A percentile compares a stretch with the other conserved stretches of the same genome.
Conservation (phyloP, 2,113 vertebrate genomes). For the Psilopogon haemacephalus region DNA sequence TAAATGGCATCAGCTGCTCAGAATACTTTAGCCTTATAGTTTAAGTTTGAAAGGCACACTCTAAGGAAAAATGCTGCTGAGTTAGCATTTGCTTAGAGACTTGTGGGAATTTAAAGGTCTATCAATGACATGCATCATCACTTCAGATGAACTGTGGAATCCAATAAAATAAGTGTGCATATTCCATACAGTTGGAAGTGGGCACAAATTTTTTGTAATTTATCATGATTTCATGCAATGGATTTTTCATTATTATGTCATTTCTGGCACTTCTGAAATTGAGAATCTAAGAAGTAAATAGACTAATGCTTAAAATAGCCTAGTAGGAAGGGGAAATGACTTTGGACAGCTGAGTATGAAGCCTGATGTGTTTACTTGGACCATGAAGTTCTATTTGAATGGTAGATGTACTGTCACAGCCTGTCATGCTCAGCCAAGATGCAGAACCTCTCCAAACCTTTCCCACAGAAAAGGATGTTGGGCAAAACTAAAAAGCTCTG, state of each 20-base stretch:
- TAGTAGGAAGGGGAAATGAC: background rate
- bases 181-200: constrained; percentile 2
- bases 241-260: background rate
- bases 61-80: constrained; percentile 5
- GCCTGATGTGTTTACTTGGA: background rate
- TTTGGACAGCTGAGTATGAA: background rate
- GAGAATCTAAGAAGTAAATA: background rate
- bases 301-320: constrained; percentile 5
- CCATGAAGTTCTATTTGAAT: background rate
- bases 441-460: background rate
- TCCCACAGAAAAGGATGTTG: background rate
- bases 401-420: background rate
- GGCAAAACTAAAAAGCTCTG: background rate
- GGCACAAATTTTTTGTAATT: constrained; percentile 12
- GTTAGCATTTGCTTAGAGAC: background rate
- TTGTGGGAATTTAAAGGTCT: constrained; percentile 8
- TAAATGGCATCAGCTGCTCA: background rate
- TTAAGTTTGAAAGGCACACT: background rate
- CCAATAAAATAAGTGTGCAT: constrained; percentile 28
- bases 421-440: background rate
- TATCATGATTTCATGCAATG: constrained; percentile 51
- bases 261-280: constrained; percentile 25
- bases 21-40: background rate
- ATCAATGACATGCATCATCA: constrained; percentile 51
- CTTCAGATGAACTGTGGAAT: constrained; percentile 56